Evolutionary conservation across 2,113 vertebrate genomes (phyloP), one percentile per base, ranked within the genome.

Genomic region (Rhinoderma darwinii): DNA sequence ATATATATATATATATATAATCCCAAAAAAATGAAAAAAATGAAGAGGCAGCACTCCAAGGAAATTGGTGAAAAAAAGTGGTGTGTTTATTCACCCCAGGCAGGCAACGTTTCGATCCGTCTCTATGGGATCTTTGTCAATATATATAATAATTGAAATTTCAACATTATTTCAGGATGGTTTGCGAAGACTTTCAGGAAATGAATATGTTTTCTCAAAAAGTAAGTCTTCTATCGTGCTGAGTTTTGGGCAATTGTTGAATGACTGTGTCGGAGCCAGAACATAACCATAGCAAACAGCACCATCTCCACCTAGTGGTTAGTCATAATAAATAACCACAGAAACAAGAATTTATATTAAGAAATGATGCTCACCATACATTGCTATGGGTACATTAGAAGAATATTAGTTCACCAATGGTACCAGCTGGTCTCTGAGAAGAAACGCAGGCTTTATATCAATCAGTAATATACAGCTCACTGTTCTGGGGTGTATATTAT

Each of bases 161-260:
- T 80, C 50, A 1, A n/a, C n/a, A 18, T 43, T 91, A 10, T 93
- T 92, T 81, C 90, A 99, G 98, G 97, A 97, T 85, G 96, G 97
- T 30, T 93, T 99, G 89, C 93, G 96, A 91, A 95, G 95, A 92
- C 89, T 97, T 74, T 98, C 97, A 78, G 97, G 96, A 91, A 98
- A 97, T 17, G 97, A 98, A 89, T 97, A 95, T 51, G 94, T 96
- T 84, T 98, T 98, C 93, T 96, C 95, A 74, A 99, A 98, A 94
- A 98, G 98, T 97, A 96, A 94, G 96, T 93, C 86, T 56, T 47
- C 14, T 30, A 54, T n/a, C 0, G 15, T 14, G n/a, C 37, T 61
- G 22, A 7, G 14, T 47, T 47, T 75, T 76, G 10, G 8, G 27
- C 4, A 22, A 5, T 3, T 18, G 18, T 59, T 59, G 4, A 5